Conservation (phyloP, 2,113 vertebrate species). For the Tragelaphus scriptus region DNA sequence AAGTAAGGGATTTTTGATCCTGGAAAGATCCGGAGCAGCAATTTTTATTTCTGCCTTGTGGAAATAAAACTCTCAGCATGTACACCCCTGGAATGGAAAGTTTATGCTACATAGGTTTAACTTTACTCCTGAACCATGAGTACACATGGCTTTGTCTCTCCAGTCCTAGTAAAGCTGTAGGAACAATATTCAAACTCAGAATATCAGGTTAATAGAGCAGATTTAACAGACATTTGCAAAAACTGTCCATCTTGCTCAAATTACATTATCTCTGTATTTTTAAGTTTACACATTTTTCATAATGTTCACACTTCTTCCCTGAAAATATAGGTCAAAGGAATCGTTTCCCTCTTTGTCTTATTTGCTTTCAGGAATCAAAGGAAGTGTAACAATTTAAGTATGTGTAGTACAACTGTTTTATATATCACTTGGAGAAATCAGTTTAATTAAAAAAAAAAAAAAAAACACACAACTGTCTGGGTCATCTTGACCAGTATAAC, state of each 20-base stretch:
- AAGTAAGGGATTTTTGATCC: not conserved
- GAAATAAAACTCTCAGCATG: not conserved
- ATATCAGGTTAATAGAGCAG: not conserved
- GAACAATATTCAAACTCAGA: not conserved
- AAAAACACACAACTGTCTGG: not conserved
- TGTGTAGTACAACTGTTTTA: not conserved
- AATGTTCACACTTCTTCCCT: not conserved
- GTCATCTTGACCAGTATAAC: conserved; percentile 13
- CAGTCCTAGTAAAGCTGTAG: not conserved
- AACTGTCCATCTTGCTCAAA: not conserved
- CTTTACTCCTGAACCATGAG: not conserved
- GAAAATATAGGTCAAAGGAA: not conserved
- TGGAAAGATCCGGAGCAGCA: not conserved
- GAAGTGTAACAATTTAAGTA: not conserved
- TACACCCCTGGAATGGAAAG: not conserved
- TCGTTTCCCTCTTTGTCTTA: not conserved
- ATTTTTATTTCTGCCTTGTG: not conserved
- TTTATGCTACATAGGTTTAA: not conserved
- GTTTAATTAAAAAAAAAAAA: not conserved
- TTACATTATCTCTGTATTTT: not conserved
- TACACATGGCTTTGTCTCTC: not conserved
- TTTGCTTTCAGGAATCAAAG: not conserved
- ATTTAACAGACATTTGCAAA: not conserved
- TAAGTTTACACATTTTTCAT: not conserved
- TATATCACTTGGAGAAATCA: not conserved